phyloP scores from a whole-genome alignment of 53 echinoderm and acorn worm species.

The Temnopleurus reevesii region DNA sequence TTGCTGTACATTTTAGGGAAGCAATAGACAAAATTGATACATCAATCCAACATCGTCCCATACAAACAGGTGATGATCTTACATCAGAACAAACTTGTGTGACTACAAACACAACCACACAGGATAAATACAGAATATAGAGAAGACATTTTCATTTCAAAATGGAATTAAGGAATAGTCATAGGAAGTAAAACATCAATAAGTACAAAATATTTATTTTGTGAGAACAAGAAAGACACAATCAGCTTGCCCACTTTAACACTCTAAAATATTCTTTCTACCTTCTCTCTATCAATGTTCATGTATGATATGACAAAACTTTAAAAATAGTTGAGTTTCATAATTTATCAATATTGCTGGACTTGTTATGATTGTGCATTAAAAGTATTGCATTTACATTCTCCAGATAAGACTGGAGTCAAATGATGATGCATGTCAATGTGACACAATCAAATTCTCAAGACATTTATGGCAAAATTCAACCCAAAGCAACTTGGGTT shows the following conservation, averaged over 20 bases:
- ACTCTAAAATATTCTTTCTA: background rate
- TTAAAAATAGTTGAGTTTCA: background rate
- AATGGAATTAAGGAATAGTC: background rate
- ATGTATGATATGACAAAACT: background rate
- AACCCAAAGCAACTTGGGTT: too few species aligned
- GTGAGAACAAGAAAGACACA: background rate
- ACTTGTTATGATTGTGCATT: background rate
- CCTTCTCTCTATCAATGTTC: background rate
- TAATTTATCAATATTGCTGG: background rate
- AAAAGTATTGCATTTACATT: background rate
- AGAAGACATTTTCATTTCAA: slow-evolving; percentile 21
- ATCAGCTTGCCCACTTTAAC: background rate
- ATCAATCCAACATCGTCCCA: background rate
- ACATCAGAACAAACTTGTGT: background rate
- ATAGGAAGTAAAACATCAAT: background rate
- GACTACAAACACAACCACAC: slow-evolving; percentile 13
- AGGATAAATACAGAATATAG: slow-evolving; percentile 40
- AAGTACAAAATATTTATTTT: slow-evolving; percentile 15
- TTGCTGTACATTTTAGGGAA: slow-evolving; percentile 5
- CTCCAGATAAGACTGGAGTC: background rate
- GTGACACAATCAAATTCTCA: too few species aligned
- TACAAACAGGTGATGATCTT: background rate
- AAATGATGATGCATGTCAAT: too few species aligned
- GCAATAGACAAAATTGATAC: background rate
- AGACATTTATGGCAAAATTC: too few species aligned